Evolutionary conservation across 2,888 invertebrate species (phyloP).

Genomic region (Drosophila neotestacea): DNA sequence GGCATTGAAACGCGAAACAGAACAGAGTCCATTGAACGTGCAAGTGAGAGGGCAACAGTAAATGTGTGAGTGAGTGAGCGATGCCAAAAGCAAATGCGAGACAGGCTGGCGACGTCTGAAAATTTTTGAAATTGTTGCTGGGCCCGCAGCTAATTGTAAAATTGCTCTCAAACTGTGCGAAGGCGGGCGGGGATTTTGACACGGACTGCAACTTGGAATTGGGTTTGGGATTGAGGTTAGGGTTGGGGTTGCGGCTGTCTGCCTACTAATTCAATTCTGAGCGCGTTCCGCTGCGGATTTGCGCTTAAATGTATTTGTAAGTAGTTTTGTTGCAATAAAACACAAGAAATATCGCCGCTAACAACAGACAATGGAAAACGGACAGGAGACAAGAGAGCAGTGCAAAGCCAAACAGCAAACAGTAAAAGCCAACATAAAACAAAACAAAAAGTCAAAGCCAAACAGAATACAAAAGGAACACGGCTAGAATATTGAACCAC

Average conservation of each 20-base stretch:
- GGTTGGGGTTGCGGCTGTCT: conserved; percentile 4
- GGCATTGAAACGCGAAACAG: conserved; percentile 34
- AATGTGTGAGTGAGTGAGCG: conserved; percentile 8
- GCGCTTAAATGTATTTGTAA: conserved; percentile 47
- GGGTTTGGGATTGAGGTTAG: neutral
- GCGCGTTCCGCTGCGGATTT: conserved; percentile 63
- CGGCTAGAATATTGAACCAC: neutral
- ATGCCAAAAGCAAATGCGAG: conserved; percentile 46
- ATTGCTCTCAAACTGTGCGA: conserved; percentile 48
- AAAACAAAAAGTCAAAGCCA: conserved; percentile 25
- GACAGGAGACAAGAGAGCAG: conserved; percentile 5
- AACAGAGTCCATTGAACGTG: conserved; percentile 70
- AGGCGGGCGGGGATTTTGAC: neutral
- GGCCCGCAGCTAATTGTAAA: conserved; percentile 51
- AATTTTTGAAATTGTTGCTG: conserved; percentile 23
- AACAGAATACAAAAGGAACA: conserved; percentile 9
- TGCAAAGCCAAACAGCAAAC: conserved; percentile 40
- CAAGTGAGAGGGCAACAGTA: conserved; percentile 15
- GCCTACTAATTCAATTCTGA: conserved; percentile 67
- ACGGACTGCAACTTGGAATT: neutral
- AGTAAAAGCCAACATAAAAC: conserved; percentile 34
- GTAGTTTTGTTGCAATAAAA: conserved; percentile 53
- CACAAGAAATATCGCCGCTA: conserved; percentile 48
- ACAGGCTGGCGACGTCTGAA: conserved; percentile 56
- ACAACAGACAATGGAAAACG: conserved; percentile 24